Base-by-base conservation (phyloP, 2,113 vertebrate genomes). In the Lonchura striata region DNA sequence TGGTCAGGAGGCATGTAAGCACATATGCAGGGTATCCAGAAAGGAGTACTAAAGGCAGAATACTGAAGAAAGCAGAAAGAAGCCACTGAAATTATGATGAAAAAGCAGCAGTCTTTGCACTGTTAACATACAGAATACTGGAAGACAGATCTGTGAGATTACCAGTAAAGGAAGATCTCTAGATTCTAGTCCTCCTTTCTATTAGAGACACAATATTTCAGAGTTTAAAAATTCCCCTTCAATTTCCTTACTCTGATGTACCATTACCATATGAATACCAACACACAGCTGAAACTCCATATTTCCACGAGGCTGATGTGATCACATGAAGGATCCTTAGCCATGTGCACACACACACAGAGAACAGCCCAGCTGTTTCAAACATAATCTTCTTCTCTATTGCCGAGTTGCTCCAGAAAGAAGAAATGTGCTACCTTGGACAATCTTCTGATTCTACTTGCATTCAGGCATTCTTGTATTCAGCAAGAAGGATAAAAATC, bases 401-500 rank as follows among this genome's bases (percentile, higher is more conserved):
- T 93, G 82, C 39, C 2, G 22, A 80, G 35, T 24, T 76, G 27
- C 35, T 95, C 50, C 61, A 91, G 70, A 82, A 94, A 77, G 74
- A 89, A 84, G 89, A 90, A 90, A 91, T 20, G 9, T 37, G 21
- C 21, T 86, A 86, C n/a, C n/a, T 81, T 77, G 66, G 78, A 96
- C 59, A 86, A 91, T 56, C 93, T 88, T 92, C 77, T 75, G 64
- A 72, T 83, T 78, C 70, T 71, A n/a, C 35, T 86, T 61, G 54
- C 24, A 39, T 64, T n/a, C n/a, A n/a, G n/a, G n/a, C n/a, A n/a
- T n/a, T n/a, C n/a, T n/a, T n/a, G n/a, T n/a, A n/a, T n/a, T n/a
- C n/a, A n/a, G n/a, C n/a, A n/a, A n/a, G n/a, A 12, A 95, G 49
- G 47, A 93, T 47, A 80, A 90, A 94, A 94, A 92, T 60, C 41